Conservation (phyloP, 1,140 invertebrate species). For the Ips nitidus region DNA sequence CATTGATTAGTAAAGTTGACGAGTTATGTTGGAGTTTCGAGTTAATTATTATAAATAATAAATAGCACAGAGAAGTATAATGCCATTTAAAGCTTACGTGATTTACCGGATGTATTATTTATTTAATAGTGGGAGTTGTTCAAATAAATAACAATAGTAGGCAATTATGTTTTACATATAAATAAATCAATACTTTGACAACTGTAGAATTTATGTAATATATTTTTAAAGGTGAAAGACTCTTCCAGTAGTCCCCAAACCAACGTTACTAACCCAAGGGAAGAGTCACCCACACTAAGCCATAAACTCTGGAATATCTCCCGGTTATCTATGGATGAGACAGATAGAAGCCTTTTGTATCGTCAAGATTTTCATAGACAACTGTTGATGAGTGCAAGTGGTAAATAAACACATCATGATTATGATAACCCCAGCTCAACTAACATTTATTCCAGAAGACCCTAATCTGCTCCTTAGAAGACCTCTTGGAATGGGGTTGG, state of each 20-base stretch:
- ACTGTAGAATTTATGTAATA: neutral
- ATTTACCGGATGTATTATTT: neutral
- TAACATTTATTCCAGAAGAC: slow-evolving; percentile 18
- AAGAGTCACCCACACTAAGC: slow-evolving; percentile 33
- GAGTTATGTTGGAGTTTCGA: too few relatives aligned
- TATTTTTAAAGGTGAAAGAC: slow-evolving; percentile 8
- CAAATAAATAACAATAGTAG: neutral
- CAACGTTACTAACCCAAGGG: slow-evolving; percentile 11
- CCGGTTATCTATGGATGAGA: slow-evolving; percentile 39
- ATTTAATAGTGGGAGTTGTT: neutral
- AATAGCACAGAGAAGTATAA: neutral
- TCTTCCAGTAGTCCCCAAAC: slow-evolving; percentile 26
- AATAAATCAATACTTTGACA: neutral
- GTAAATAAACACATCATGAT: slow-evolving; percentile 24
- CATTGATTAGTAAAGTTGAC: too few relatives aligned
- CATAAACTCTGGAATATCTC: slow-evolving; percentile 44
- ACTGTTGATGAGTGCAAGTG: slow-evolving; percentile 37
- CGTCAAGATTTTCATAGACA: slow-evolving; percentile 41
- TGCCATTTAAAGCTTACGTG: slow-evolving; percentile 3
- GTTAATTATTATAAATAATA: too few relatives aligned
- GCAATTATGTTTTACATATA: neutral
- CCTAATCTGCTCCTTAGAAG: slow-evolving; percentile 6
- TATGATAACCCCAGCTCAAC: neutral
- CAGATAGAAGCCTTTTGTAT: slow-evolving; percentile 42
- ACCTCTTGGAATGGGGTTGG: slow-evolving; percentile 16